Conservation (phyloP, 2,113 vertebrate genomes). For the Carollia perspicillata region DNA sequence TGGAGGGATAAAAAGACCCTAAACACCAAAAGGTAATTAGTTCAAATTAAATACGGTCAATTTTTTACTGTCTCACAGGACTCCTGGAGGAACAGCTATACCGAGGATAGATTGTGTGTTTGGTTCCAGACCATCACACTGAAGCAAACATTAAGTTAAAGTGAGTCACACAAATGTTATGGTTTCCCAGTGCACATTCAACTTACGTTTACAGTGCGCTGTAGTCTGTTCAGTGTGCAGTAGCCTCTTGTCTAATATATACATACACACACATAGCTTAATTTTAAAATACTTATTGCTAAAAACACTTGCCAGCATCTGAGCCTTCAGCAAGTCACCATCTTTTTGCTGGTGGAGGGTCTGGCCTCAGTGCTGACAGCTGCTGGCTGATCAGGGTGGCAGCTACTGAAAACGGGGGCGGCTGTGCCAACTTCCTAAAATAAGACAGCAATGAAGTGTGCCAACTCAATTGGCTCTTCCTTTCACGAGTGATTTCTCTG, state of each 20-base stretch:
- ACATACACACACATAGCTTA: background rate
- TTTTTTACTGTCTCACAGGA: background rate
- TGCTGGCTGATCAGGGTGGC: background rate
- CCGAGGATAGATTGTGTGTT: background rate
- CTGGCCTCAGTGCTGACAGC: background rate
- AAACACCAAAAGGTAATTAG: background rate
- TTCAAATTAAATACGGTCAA: background rate
- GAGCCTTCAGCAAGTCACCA: background rate
- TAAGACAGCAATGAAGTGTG: background rate
- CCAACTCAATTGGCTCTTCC: background rate
- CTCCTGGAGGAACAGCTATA: background rate
- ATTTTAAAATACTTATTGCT: background rate
- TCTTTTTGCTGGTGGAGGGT: background rate
- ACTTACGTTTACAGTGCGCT: background rate
- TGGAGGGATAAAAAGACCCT: background rate
- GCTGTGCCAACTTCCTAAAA: background rate
- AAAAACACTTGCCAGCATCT: background rate
- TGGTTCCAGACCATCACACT: background rate
- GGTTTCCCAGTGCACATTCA: background rate
- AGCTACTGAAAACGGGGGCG: background rate
- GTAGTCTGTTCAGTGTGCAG: background rate
- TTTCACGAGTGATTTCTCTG: background rate
- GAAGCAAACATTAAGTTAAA: background rate
- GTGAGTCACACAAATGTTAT: background rate
- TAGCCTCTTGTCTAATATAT: background rate